Percentiles rank a stretch among this genome's conserved stretches.
Conservation (phyloP, 2,888 invertebrate genomes). For the Ophioninae sp. region DNA sequence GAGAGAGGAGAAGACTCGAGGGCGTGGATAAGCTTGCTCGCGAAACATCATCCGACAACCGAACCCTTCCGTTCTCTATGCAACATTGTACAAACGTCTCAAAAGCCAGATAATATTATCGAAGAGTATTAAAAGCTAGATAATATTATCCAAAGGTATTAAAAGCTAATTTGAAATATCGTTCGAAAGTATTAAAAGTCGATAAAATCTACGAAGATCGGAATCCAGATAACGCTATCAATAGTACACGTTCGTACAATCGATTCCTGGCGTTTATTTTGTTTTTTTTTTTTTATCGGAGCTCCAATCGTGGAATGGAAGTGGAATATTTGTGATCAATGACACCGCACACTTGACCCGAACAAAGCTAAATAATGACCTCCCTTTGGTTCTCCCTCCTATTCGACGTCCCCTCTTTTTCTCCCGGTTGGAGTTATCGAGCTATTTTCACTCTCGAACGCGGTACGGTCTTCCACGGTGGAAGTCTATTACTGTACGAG, state of each 20-base stretch:
- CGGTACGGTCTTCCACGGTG: conserved; percentile 28
- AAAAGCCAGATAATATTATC: too few species aligned
- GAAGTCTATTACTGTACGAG: conserved; percentile 38
- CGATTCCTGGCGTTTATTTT: not conserved
- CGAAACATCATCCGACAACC: too few species aligned
- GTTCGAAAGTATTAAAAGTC: not conserved
- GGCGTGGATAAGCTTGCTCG: too few species aligned
- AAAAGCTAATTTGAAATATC: not conserved
- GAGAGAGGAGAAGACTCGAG: too few species aligned
- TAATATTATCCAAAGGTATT: not conserved
- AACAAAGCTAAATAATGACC: not conserved
- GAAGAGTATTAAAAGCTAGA: not conserved
- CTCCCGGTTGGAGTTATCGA: conserved; percentile 24
- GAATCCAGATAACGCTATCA: too few species aligned
- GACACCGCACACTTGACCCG: not conserved
- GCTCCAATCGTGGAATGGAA: not conserved
- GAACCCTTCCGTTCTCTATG: too few species aligned
- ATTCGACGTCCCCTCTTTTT: conserved; percentile 1
- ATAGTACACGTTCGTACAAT: too few species aligned
- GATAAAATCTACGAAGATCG: not conserved
- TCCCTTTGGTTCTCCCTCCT: not conserved
- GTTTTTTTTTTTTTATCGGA: not conserved
- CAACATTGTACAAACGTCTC: too few species aligned
- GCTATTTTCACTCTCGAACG: conserved; percentile 50
- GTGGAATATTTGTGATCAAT: not conserved